Percentiles rank a stretch among this genome's conserved stretches.
phyloP scores from a whole-genome alignment of 2,113 vertebrate species.

The Eonycteris spelaea region DNA sequence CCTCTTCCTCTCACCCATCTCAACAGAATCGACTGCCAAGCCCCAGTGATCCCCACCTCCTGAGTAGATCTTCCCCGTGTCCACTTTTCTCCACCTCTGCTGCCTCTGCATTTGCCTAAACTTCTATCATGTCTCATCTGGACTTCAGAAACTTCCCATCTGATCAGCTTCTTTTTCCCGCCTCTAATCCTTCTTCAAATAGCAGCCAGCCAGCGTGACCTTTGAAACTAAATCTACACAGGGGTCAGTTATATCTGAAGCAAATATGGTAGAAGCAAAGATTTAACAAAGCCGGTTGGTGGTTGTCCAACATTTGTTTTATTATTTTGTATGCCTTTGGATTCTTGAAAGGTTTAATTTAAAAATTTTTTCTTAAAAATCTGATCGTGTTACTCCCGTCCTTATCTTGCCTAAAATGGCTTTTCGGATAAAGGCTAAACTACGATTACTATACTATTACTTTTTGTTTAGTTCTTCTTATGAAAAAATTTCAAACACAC shows the following conservation, averaged over 20 bases:
- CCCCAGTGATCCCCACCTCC: neutral
- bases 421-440: constrained; percentile 25
- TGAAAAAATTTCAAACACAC: neutral
- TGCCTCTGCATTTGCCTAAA: neutral
- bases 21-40: accelerated
- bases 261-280: neutral
- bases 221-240: constrained; percentile 27
- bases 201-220: neutral
- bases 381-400: neutral
- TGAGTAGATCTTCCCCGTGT: too few relatives aligned
- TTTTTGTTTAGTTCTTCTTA: neutral
- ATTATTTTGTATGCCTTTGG: neutral
- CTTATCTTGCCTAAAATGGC: neutral
- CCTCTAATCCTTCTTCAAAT: neutral
- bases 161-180: neutral
- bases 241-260: constrained; percentile 7
- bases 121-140: neutral
- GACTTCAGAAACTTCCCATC: neutral
- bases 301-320: neutral
- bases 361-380: neutral
- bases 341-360: neutral
- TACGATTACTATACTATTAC: neutral
- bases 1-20: neutral
- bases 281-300: neutral
- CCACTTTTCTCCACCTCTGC: neutral